A percentile compares a stretch with the other conserved stretches of the same genome.
Evolutionary conservation across 1,140 invertebrate species (phyloP).

Genomic region (Drosophila melanica): DNA sequence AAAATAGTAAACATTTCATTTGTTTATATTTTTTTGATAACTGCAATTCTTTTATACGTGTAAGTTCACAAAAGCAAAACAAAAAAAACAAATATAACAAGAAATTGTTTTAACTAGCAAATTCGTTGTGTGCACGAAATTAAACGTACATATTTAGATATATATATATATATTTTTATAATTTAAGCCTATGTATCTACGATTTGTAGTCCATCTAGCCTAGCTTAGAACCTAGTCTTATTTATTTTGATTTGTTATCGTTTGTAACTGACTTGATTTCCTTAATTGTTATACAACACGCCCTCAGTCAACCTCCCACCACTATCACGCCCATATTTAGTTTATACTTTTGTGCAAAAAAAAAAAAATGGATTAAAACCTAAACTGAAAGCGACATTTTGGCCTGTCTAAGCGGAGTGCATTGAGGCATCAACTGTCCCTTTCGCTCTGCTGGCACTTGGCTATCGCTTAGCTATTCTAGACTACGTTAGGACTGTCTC

Average conservation of each 20-base stretch:
- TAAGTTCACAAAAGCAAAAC: not conserved
- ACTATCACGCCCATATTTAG: not conserved
- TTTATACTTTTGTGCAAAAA: not conserved
- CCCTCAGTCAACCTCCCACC: constrained; percentile 1
- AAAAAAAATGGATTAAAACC: not conserved
- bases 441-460: constrained; percentile 9
- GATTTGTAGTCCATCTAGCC: constrained; percentile 20
- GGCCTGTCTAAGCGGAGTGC: not conserved
- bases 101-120: constrained; percentile 41
- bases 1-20: constrained; percentile 4
- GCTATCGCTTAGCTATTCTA: constrained; percentile 15
- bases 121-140: constrained; percentile 53
- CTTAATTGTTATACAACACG: constrained; percentile 31
- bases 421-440: constrained; percentile 5
- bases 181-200: constrained; percentile 39
- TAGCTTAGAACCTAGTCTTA: constrained; percentile 41
- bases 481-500: constrained; percentile 21
- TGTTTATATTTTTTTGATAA: not conserved
- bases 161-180: constrained; percentile 6
- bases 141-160: constrained; percentile 18
- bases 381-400: constrained; percentile 14
- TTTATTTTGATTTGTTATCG: constrained; percentile 62
- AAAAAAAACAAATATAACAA: constrained; percentile 1
- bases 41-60: not conserved
- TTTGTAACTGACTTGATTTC: constrained; percentile 50